Evolutionary conservation across 2,797 vertebrate genomes (phyloP), one percentile per base, ranked within the genome.

Genomic region (Chrysocyon brachyurus): DNA sequence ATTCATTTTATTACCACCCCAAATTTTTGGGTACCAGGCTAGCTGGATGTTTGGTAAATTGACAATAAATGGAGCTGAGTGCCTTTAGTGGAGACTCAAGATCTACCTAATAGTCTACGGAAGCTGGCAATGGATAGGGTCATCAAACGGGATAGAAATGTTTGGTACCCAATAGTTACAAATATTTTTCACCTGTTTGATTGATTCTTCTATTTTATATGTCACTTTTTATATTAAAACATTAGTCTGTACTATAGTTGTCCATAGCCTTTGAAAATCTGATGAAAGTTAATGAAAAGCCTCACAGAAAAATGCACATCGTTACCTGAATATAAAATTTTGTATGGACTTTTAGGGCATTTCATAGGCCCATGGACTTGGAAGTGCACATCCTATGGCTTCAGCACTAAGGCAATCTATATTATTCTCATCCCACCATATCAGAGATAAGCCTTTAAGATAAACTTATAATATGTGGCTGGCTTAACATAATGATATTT

Each of bases 211-310:
- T 82, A 59, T 14, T 75, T 63, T 12, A 17, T 81, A 31, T 26
- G 24, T 81, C 24, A 90, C 40, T 12, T 77, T 90, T 92, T 84
- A 56, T 73, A 73, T 85, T 81, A 91, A 91, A 96, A 86, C 1
- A 31, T 77, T 77, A 46, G 3, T 78, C 31, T 15, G 26, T 87
- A 52, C 31, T 68, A 15, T 52, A 49, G 54, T n/a, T 82, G 26
- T 72, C 12, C 12, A 66, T 7, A 61, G 15, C 28, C 31, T 66
- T 57, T 70, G 24, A 77, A n/a, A 92, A 77, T 77, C 22, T 93
- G 12, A 78, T 82, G 17, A 86, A 75, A 87, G 28, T 36, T 66
- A 33, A 40, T 72, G 12, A 94, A 94, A n/a, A 95, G 12, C 46
- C 11, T 33, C 28, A 91, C 63, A 83, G 28, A 89, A 89, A 96